These are phyloP conservation scores for Ganaspis sp. DNA, from an alignment of 1,140 invertebrate species.

Conservation along the genomic window DNA sequence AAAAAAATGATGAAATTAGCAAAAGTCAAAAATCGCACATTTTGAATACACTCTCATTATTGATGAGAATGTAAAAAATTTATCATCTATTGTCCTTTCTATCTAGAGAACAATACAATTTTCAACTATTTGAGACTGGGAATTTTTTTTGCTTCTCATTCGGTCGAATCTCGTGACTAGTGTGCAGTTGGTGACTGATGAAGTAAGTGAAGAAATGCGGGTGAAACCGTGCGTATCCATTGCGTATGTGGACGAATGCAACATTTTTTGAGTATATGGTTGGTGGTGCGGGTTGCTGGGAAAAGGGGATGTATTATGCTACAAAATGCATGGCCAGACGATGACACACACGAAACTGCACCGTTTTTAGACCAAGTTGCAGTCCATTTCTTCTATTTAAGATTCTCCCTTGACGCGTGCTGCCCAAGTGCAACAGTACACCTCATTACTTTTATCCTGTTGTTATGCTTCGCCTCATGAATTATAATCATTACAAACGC, in stretches of 20 bases:
- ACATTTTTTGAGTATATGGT: conserved; percentile 34
- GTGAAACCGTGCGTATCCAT: background rate
- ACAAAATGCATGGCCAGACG: conserved; percentile 55
- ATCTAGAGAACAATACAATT: too few species aligned
- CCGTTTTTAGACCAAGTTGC: conserved; percentile 52
- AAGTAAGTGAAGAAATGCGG: background rate
- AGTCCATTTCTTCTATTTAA: background rate
- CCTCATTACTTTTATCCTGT: background rate
- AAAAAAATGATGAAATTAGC: too few species aligned
- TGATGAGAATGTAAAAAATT: too few species aligned
- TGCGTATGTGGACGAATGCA: conserved; percentile 34
- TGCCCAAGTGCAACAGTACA: background rate
- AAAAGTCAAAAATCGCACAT: too few species aligned
- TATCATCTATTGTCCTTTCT: too few species aligned
- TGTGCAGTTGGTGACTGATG: background rate
- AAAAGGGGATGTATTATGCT: conserved; percentile 20
- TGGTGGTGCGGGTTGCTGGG: background rate
- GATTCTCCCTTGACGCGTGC: background rate
- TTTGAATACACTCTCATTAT: too few species aligned
- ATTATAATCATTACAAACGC: background rate
- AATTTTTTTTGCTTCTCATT: background rate
- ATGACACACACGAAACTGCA: conserved; percentile 53
- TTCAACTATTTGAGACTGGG: too few species aligned
- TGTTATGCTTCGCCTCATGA: conserved; percentile 1
- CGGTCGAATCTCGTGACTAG: background rate